These are phyloP conservation scores for Cephalotes varians DNA, from an alignment of 2,888 invertebrate genomes.

Conservation along the genomic window DNA sequence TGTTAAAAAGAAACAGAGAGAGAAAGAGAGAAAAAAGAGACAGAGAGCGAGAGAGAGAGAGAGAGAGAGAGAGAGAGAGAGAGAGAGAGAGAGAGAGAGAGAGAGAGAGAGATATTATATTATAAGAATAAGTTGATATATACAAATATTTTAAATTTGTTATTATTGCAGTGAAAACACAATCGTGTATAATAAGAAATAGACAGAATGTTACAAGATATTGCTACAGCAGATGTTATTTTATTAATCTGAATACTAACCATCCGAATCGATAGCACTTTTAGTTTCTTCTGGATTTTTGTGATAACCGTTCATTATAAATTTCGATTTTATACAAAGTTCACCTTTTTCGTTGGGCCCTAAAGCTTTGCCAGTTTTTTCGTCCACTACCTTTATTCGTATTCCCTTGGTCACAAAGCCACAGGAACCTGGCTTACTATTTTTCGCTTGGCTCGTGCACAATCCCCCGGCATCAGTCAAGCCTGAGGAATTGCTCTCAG, in stretches of 20 bases:
- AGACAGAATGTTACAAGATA: neutral
- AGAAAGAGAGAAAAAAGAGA: too few relatives aligned
- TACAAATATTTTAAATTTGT: neutral
- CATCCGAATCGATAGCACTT: slow-evolving; percentile 66
- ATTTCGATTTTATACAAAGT: slow-evolving; percentile 57
- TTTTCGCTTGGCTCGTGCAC: slow-evolving; percentile 30
- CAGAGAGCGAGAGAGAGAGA: too few relatives aligned
- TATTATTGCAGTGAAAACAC: neutral
- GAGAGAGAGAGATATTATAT: neutral
- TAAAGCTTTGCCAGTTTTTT: slow-evolving; percentile 57
- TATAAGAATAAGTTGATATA: neutral
- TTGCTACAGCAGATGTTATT: neutral
- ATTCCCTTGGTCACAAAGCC: slow-evolving; percentile 60
- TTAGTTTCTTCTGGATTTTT: slow-evolving; percentile 67
- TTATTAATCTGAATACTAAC: slow-evolving; percentile 47
- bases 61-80: too few relatives aligned
- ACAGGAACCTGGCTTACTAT: slow-evolving; percentile 63
- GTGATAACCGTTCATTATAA: slow-evolving; percentile 69
- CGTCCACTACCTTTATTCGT: slow-evolving; percentile 69
- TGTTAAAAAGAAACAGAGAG: neutral
- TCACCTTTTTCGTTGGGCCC: slow-evolving; percentile 69
- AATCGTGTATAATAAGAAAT: neutral
- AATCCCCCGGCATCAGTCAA: slow-evolving; percentile 60
- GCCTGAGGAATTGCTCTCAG: slow-evolving; percentile 33
- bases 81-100: too few relatives aligned